Conservation (phyloP, 2,113 vertebrate genomes). For the Nerophis lumbriciformis region DNA sequence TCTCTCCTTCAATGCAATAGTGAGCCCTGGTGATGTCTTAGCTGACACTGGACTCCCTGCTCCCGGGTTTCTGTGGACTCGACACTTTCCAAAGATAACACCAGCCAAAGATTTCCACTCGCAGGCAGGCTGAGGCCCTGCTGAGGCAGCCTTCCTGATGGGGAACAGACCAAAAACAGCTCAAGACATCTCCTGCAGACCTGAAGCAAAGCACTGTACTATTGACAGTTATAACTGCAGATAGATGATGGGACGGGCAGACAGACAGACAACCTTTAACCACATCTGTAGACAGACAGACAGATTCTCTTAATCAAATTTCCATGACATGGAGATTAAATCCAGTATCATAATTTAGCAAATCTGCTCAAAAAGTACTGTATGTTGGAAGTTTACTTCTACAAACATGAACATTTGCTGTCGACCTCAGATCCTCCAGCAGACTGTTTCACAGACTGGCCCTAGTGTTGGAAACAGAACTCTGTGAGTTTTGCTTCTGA, state of each 20-base stretch:
- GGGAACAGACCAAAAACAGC: slow-evolving; percentile 59
- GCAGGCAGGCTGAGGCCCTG: slow-evolving; percentile 69
- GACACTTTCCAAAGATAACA: slow-evolving; percentile 85
- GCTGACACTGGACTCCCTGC: slow-evolving; percentile 71
- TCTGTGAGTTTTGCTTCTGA: too few relatives aligned
- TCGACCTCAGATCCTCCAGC: too few relatives aligned
- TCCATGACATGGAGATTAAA: too few relatives aligned
- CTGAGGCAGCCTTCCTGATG: slow-evolving; percentile 63
- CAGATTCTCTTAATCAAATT: too few relatives aligned
- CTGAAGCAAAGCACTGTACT: slow-evolving; percentile 35
- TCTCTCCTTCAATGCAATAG: slow-evolving; percentile 41
- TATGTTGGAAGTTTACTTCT: too few relatives aligned
- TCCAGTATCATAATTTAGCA: too few relatives aligned
- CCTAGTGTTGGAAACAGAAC: too few relatives aligned
- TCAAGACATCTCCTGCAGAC: slow-evolving; percentile 25
- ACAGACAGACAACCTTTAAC: too few relatives aligned
- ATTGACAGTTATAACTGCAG: neutral
- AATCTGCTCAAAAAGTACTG: too few relatives aligned
- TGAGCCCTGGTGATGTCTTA: slow-evolving; percentile 47
- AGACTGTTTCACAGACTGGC: too few relatives aligned
- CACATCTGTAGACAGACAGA: too few relatives aligned
- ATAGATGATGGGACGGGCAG: neutral
- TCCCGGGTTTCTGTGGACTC: slow-evolving; percentile 77
- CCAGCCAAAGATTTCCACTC: slow-evolving; percentile 70
- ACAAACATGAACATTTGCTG: too few relatives aligned